Base-by-base conservation (phyloP, 2,113 vertebrate genomes). In the Charina bottae region DNA sequence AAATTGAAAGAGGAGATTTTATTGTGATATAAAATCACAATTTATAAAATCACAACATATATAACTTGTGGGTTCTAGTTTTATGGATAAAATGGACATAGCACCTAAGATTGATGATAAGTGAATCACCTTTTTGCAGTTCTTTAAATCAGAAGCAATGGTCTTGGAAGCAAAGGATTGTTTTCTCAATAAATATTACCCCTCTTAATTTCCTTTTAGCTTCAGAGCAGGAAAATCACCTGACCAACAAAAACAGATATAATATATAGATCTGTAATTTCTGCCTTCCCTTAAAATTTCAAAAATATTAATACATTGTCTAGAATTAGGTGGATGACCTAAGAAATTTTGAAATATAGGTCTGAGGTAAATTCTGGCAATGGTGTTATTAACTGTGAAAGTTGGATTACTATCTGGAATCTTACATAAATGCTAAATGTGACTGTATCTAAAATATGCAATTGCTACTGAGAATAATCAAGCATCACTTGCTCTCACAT, bases 401-500 rank as follows among this genome's bases (percentile, higher is more conserved):
- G 6, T 87, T 6, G n/a, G 28, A 4, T 23, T 87, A 0, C 64
- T 94, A 93, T 93, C 37, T 90, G 10, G 3, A 93, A 93, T 95
- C 91, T 91, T 91, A 95, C 95, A 90, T 62, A 42, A 53, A 88
- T 59, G 86, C 85, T 37, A 92, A 93, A 24, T 83, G 28, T 26
- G 15, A 83, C 49, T 0, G 28, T 6, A 91, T 53, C 24, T 87
- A 68, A 95, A 96, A 97, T 93, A 96, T 95, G 92, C 90, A 97
- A 91, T 96, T 95, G 90, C 21, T 55, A 62, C 28, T 42, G 92
- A 93, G 87, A 94, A 96, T 97, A 97, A 97, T 97, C 95, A 97
- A 95, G 93, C 91, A 90, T 83, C 92, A 83, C 90, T 95, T 92
- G 92, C 94, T 89, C 90, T 96, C 96, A 93, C 94, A 92, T 95